These are phyloP conservation scores for Volucella bombylans DNA, from an alignment of 2,888 invertebrate genomes.

Conservation along the genomic window DNA sequence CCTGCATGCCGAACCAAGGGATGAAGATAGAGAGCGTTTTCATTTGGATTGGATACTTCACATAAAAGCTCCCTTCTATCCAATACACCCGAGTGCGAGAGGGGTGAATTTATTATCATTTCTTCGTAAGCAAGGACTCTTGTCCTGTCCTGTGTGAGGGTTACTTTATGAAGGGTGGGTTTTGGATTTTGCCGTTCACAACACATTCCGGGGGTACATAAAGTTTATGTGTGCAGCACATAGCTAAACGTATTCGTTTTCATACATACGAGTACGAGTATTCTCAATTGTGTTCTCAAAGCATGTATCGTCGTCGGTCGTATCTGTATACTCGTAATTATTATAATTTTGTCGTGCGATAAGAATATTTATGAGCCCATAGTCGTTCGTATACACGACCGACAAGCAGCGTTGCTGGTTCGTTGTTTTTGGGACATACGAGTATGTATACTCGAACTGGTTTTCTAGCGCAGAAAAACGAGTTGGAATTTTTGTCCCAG, in stretches of 20 bases:
- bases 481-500: slow-evolving; percentile 61
- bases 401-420: slow-evolving; percentile 16
- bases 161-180: slow-evolving; percentile 47
- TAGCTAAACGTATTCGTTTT: slow-evolving; percentile 49
- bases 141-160: slow-evolving; percentile 37
- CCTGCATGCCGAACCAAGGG: slow-evolving; percentile 14
- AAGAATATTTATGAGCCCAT: slow-evolving; percentile 72
- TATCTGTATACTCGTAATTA: slow-evolving; percentile 32
- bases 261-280: no score
- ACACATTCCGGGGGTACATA: slow-evolving; percentile 66
- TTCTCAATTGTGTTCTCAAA: slow-evolving; percentile 53
- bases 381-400: slow-evolving; percentile 15
- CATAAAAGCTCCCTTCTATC: slow-evolving; percentile 55
- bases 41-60: slow-evolving; percentile 68
- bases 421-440: slow-evolving; percentile 26
- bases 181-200: slow-evolving; percentile 35
- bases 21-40: slow-evolving; percentile 33
- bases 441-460: neutral
- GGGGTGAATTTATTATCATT: slow-evolving; percentile 70
- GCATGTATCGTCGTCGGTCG: slow-evolving; percentile 47
- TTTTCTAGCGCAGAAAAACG: slow-evolving; percentile 21
- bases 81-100: slow-evolving; percentile 22
- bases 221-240: slow-evolving; percentile 69
- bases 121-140: slow-evolving; percentile 60
- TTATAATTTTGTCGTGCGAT: slow-evolving; percentile 71